Conservation (phyloP, 1,140 invertebrate species). For the Argopecten irradians region DNA sequence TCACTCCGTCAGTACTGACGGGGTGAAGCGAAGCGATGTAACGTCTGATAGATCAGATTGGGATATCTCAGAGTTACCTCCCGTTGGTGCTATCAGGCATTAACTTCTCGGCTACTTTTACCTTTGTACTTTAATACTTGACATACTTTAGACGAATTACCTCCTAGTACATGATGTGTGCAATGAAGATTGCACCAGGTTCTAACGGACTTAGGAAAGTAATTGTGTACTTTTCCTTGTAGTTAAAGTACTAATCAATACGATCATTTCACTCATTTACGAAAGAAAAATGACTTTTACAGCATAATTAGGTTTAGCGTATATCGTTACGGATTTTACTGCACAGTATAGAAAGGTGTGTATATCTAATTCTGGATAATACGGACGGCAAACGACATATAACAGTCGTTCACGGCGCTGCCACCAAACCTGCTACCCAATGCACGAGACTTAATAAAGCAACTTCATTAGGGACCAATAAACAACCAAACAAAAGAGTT, state of each 20-base stretch:
- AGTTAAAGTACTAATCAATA: background rate
- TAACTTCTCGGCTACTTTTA: too few species aligned
- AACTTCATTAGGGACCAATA: background rate
- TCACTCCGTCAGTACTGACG: too few species aligned
- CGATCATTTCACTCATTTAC: background rate
- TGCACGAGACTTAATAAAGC: background rate
- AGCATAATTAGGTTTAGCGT: constrained; percentile 6
- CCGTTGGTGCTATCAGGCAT: too few species aligned
- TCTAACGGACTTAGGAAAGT: background rate
- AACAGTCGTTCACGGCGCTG: background rate
- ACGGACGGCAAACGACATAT: background rate
- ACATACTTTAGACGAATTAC: too few species aligned
- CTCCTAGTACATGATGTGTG: background rate
- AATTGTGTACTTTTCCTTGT: background rate
- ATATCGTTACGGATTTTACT: background rate
- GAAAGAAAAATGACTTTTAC: constrained; percentile 11
- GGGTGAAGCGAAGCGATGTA: too few species aligned
- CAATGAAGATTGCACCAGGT: background rate
- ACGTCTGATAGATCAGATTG: too few species aligned
- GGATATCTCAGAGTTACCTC: too few species aligned
- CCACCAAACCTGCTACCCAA: background rate
- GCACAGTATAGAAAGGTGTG: background rate
- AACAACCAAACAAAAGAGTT: background rate
- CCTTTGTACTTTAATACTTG: too few species aligned
- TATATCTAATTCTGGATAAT: background rate